phyloP scores from a whole-genome alignment of 2,888 invertebrate species.

The Pristionchus exspectatus region DNA sequence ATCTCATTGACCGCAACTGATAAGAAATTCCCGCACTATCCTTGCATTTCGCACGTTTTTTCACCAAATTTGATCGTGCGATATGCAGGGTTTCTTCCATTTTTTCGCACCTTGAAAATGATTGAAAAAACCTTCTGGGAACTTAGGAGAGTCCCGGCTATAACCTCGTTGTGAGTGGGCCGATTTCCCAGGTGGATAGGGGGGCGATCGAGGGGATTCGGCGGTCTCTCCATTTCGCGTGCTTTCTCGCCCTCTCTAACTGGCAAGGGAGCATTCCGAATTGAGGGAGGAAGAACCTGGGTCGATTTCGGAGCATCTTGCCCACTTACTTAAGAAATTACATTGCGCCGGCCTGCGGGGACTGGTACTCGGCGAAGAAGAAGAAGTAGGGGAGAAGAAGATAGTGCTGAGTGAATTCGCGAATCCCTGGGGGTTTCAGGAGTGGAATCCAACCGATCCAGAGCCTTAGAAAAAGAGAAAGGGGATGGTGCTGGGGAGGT shows the following conservation, averaged over 20 bases:
- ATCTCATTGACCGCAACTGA: background rate
- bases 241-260: background rate
- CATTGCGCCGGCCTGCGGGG: background rate
- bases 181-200: constrained; percentile 43
- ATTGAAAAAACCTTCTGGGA: background rate
- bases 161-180: background rate
- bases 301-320: background rate
- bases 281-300: background rate
- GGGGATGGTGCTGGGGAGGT: background rate
- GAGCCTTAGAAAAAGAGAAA: background rate
- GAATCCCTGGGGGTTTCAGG: background rate
- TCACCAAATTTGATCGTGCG: background rate
- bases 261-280: background rate
- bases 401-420: constrained; percentile 21
- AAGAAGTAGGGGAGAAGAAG: background rate
- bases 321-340: constrained; percentile 54
- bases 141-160: background rate
- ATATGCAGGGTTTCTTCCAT: background rate
- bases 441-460: background rate
- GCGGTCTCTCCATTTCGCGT: background rate
- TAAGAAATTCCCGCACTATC: background rate
- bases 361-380: background rate
- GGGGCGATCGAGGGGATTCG: background rate
- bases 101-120: background rate
- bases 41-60: background rate